Evolutionary conservation across 2,113 vertebrate genomes (phyloP), one percentile per base, ranked within the genome.

Genomic region (Ceyx melanurus): DNA sequence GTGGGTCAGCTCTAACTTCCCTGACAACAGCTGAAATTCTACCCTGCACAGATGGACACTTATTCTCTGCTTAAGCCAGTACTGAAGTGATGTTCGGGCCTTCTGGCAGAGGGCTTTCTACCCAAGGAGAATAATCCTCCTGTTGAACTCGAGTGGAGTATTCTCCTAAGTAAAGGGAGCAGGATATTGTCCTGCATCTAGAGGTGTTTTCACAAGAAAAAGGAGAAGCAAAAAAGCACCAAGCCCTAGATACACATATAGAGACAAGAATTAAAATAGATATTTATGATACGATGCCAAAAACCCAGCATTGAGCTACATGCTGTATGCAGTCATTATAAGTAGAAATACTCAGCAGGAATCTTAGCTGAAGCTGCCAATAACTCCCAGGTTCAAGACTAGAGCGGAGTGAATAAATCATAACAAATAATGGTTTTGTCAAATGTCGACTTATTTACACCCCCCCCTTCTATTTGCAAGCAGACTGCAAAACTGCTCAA

Each of bases 341-440:
- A 94, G 88, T 33, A 96, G 86, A 95, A 96, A 95, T 95, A 91
- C 94, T 95, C 94, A 95, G 95, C 92, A 95, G 94, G 88, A 95
- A 95, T 95, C 93, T 92, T 74, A 88, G 92, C 92, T 88, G 82
- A 95, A 93, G 82, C 96, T 96, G 94, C 96, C 94, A 96, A 93
- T 95, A 96, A 95, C 94, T 95, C 88, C 88, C 82, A 96, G 90
- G 94, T 96, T 96, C 86, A 90, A 78, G 93, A 92, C 82, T 77
- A 53, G 86, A 96, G 82, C 92, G 92, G 94, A 96, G 94, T 61
- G 93, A 94, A 96, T 96, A 96, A 96, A 96, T 95, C 94, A 95
- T 95, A 94, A 90, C 93, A 95, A 96, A 95, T 95, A 95, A 96
- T 93, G 90, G 92, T 85, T 96, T 96, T 96, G 92, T 96, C 93